A percentile compares a stretch with the other conserved stretches of the same genome.
phyloP scores from a whole-genome alignment of 2,113 vertebrate genomes.

The Taxidea taxus region DNA sequence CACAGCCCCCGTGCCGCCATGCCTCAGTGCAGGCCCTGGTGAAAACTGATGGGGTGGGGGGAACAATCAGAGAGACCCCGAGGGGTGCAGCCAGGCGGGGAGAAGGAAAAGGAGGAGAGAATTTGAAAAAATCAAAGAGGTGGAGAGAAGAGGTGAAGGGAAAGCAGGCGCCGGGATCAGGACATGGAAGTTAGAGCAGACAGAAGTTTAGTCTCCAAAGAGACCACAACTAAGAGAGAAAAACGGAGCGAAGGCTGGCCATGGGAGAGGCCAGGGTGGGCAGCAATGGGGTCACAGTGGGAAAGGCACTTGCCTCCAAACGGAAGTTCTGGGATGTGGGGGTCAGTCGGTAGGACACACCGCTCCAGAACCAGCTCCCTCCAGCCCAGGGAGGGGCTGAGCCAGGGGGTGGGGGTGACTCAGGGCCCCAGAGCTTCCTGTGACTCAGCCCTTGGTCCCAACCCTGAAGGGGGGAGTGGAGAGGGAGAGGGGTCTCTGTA shows the following conservation, averaged over 20 bases:
- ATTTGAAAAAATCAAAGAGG: background rate
- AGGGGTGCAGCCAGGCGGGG: background rate
- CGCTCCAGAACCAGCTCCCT: background rate
- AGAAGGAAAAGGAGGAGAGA: too few species aligned
- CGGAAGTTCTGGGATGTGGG: background rate
- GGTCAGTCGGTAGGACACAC: background rate
- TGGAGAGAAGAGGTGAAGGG: background rate
- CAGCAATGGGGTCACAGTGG: background rate
- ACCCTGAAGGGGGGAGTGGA: background rate
- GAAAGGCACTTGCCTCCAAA: background rate
- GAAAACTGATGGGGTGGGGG: background rate
- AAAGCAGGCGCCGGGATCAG: background rate
- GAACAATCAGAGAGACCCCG: background rate
- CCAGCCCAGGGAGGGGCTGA: conserved; percentile 37
- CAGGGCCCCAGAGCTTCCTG: conserved; percentile 63
- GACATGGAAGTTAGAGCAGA: background rate
- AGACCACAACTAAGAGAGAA: background rate
- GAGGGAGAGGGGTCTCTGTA: background rate
- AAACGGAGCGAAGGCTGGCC: background rate
- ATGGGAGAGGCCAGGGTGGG: background rate
- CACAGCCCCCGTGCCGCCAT: background rate
- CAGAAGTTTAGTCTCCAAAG: background rate
- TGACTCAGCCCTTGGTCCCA: conserved; percentile 63
- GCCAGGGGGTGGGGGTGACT: conserved; percentile 41
- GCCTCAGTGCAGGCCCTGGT: background rate